A percentile compares a stretch with the other conserved stretches of the same genome.
Evolutionary conservation across 2,888 invertebrate genomes (phyloP).

Genomic region (Dyspetes luteomarginatus): DNA sequence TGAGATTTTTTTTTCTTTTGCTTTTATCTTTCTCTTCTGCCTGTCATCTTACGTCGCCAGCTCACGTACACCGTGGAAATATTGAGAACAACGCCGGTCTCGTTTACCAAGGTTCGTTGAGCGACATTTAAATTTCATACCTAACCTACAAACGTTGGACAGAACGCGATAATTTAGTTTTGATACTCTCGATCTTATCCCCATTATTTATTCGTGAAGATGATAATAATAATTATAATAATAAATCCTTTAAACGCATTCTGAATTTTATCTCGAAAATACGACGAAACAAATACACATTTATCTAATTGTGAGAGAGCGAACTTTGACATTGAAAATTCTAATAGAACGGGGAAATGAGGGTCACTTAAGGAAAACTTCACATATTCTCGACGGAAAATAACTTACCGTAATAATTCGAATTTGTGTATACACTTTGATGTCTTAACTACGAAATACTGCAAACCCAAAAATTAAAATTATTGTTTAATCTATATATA

Average conservation of each 20-base stretch:
- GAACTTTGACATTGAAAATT: neutral
- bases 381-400: neutral
- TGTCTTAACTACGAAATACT: neutral
- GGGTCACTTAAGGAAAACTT: neutral
- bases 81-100: conserved; percentile 28
- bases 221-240: too few relatives aligned
- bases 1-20: neutral
- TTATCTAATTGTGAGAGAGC: neutral
- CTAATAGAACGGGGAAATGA: neutral
- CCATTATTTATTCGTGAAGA: neutral
- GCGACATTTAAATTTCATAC: conserved; percentile 42
- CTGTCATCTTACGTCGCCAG: conserved; percentile 6
- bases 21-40: neutral
- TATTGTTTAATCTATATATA: neutral
- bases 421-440: neutral
- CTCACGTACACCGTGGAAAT: neutral
- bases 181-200: neutral
- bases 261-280: neutral
- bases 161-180: neutral
- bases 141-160: conserved; percentile 28
- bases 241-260: neutral
- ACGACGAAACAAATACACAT: too few relatives aligned
- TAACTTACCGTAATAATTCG: neutral
- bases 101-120: conserved; percentile 55
- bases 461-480: neutral